Evolutionary conservation across 1,140 invertebrate genomes (phyloP), one percentile per base, ranked within the genome.

Genomic region (Brachionus manjavacas): DNA sequence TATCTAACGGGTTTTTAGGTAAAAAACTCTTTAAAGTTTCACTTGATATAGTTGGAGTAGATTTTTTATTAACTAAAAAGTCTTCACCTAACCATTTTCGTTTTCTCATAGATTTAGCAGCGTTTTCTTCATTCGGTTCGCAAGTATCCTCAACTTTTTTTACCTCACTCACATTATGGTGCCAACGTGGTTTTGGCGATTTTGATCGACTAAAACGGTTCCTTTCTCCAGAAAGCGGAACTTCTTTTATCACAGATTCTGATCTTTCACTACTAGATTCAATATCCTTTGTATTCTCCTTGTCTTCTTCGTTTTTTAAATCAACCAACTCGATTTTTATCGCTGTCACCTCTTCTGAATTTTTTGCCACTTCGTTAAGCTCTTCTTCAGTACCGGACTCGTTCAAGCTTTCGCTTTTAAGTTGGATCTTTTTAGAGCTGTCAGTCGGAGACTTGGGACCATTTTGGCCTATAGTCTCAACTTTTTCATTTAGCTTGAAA

Each of bases 161-260:
- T 2, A 16, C 74, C 12, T 78, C 35, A 11, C 3, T 43, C 11
- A 4, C 3, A 28, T 68, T 64, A n/a, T 43, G 9, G 23, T 83
- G 80, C 80, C 80, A 83, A 11, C 80, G 25, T 20, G 80, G n/a
- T 83, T 83, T 83, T 14, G 80, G 80, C 41, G 80, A 83, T 68
- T 83, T 83, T 25, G 80, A 83, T 9, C 80, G n/a, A 41, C 80
- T 83, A 7, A 83, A 83, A 14, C 80, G 55, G 70, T 83, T 66
- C 43, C 80, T 31, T 16, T 72, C 66, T 31, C 80, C 80, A 7
- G 80, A 83, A 31, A 76, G 46, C 0, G 72, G 72, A 76, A 76
- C 25, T 76, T 76, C 72, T 76, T 76, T 76, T 28, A 76, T 76
- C 20, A 76, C 9, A 12, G 72, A 76, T 39, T 76, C 72, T n/a